Percentiles rank a stretch among this genome's conserved stretches.
phyloP scores from a whole-genome alignment of 1,140 invertebrate species.

The Hypsibius dujardini region DNA sequence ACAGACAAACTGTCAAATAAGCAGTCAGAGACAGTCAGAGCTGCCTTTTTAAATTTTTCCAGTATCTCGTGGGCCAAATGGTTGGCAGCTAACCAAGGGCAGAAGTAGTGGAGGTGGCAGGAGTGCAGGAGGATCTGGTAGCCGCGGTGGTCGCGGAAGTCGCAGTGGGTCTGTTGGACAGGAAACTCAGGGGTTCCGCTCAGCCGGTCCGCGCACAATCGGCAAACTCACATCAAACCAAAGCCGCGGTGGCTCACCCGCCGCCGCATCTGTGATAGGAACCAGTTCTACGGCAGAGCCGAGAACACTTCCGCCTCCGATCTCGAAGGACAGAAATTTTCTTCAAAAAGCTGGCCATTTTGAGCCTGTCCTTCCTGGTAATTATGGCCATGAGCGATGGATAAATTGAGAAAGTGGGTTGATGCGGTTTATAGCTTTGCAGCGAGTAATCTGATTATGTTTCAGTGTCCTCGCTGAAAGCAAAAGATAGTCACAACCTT shows the following conservation, averaged over 20 bases:
- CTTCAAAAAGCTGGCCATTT: not conserved
- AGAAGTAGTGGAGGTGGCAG: not conserved
- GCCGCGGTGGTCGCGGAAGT: not conserved
- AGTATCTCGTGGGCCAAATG: too few relatives aligned
- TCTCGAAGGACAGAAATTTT: constrained; percentile 1
- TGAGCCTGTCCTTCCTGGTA: not conserved
- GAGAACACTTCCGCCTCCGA: not conserved
- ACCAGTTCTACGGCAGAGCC: not conserved
- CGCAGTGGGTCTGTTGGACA: not conserved
- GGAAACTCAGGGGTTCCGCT: not conserved
- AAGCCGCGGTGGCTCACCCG: not conserved
- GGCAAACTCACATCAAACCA: not conserved
- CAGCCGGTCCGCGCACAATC: not conserved
- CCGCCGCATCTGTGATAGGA: not conserved
- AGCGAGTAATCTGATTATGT: too few relatives aligned
- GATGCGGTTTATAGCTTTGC: not conserved
- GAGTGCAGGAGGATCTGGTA: not conserved
- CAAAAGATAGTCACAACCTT: not conserved
- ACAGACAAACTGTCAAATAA: too few relatives aligned
- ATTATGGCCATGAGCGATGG: not conserved
- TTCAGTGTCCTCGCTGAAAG: not conserved
- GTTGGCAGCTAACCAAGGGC: too few relatives aligned
- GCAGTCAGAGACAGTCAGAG: too few relatives aligned
- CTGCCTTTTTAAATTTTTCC: too few relatives aligned
- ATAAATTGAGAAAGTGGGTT: not conserved